These are phyloP conservation scores for Xanthorhoe spadicearia DNA, from an alignment of 2,888 invertebrate species.

Conservation along the genomic window DNA sequence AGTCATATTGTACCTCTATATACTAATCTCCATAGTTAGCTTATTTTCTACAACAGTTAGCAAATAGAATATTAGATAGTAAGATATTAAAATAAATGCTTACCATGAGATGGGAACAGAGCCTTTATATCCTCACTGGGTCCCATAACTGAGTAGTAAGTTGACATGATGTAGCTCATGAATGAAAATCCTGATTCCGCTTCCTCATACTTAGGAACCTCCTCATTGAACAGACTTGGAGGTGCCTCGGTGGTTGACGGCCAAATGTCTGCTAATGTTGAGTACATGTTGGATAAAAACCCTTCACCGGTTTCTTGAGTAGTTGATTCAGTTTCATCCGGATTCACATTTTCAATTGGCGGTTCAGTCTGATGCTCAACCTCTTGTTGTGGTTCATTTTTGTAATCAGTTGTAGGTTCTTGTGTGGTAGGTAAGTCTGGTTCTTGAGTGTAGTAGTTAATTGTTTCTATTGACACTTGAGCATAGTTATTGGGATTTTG, in stretches of 20 bases:
- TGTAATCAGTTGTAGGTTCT: constrained; percentile 1
- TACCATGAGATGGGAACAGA: constrained; percentile 72
- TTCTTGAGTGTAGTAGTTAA: not conserved
- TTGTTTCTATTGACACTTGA: constrained; percentile 4
- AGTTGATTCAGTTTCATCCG: constrained; percentile 39
- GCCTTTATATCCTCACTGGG: constrained; percentile 67
- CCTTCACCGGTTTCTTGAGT: constrained; percentile 52
- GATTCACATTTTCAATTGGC: constrained; percentile 5
- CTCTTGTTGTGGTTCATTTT: not conserved
- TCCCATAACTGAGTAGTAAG: constrained; percentile 69
- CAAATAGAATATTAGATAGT: not conserved
- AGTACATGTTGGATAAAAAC: constrained; percentile 66
- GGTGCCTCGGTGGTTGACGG: constrained; percentile 64
- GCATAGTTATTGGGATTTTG: not conserved
- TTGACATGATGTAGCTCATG: constrained; percentile 63
- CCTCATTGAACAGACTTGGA: constrained; percentile 62
- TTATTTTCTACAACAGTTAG: too few relatives aligned
- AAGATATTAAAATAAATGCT: not conserved
- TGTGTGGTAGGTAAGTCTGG: not conserved
- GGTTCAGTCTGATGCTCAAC: constrained; percentile 7
- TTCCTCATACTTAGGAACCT: constrained; percentile 48
- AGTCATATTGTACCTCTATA: too few relatives aligned
- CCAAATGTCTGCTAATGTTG: constrained; percentile 70
- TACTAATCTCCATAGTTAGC: too few relatives aligned
- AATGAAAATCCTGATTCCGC: constrained; percentile 65